Base-by-base conservation (phyloP, 2,113 vertebrate species). In the Mohoua ochrocephala region DNA sequence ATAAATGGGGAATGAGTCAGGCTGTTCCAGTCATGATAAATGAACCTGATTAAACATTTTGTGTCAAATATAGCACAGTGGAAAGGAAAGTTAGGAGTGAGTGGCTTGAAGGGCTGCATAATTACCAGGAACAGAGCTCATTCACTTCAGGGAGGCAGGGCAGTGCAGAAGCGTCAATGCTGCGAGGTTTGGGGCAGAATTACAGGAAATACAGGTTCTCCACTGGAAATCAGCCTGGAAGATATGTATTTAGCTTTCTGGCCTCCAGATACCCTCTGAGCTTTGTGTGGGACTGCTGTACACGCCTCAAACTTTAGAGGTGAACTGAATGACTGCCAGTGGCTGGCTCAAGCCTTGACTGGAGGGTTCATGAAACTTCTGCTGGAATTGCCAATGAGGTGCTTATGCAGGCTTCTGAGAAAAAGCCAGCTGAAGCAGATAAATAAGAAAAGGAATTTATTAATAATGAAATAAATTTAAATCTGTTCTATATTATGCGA, bases 21-120 rank as follows among this genome's bases (percentile, higher is more conserved):
- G 73, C 89, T 95, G 82, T 91, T 90, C 87, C 85, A 96, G 92
- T 91, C 84, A 93, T 82, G 89, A 96, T 91, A 95, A 96, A 95
- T 92, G 93, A 96, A 96, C 63, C 76, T 91, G 89, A 96, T 97
- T 94, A 95, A 97, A 94, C 80, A 74, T 95, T 94, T 95, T 80
- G 54, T 92, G 81, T 97, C 85, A 96, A 94, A 95, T 91, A 89
- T 95, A 97, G 94, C 87, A 45, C 89, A 79, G 56, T 91, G 87
- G 63, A 80, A 79, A 78, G 79, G 76, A 89, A 95, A 89, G 60
- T 79, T 73, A 85, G 94, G 61, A 88, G 92, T 91, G 89, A 93
- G 44, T 91, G 84, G 47, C 96, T 94, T 87, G 83, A 92, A 94
- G 50, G 23, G 84, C 95, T 85, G 88, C 61, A 37, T 86, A 96